Base-by-base conservation (phyloP, 1,140 invertebrate species). In the Manduca sexta region DNA sequence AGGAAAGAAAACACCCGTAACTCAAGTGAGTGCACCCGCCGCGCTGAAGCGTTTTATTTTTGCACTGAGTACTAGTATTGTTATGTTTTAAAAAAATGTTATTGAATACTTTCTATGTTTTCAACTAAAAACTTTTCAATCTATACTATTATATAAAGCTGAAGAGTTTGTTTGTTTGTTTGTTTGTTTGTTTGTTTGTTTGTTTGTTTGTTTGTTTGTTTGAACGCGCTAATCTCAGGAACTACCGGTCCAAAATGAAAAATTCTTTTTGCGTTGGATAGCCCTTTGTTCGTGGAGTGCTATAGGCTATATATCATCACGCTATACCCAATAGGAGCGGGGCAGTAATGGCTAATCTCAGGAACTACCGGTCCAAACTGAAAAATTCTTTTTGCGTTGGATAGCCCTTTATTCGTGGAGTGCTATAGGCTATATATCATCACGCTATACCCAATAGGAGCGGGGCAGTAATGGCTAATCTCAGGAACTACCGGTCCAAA, bases 151-250 rank as follows among this genome's bases (percentile, higher is more conserved):
- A n/a, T n/a, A n/a, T n/a, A n/a, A n/a, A n/a, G n/a, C n/a, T n/a
- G n/a, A n/a, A n/a, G n/a, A n/a, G n/a, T n/a, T n/a, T n/a, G n/a
- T n/a, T n/a, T n/a, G n/a, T n/a, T n/a, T n/a, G n/a, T n/a, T n/a
- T n/a, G n/a, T n/a, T n/a, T n/a, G n/a, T n/a, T n/a, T n/a, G n/a
- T n/a, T n/a, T n/a, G n/a, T n/a, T n/a, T n/a, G n/a, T n/a, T n/a
- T n/a, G n/a, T n/a, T n/a, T n/a, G n/a, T n/a, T n/a, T 10, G 11
- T 43, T 43, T n/a, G n/a, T 42, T 10, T 11, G 40, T 42, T 42
- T 21, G 40, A 12, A 42, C 15, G 8, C 11, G 13, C 8, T 42
- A n/a, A 21, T 26, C 3, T 29, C 40, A 26, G 11, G 2, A 6
- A 26, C 17, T 26, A 8, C 16, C 11, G 15, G n/a, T 26, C 17